Base-by-base conservation (phyloP, 2,888 invertebrate species). In the Tyria jacobaeae region DNA sequence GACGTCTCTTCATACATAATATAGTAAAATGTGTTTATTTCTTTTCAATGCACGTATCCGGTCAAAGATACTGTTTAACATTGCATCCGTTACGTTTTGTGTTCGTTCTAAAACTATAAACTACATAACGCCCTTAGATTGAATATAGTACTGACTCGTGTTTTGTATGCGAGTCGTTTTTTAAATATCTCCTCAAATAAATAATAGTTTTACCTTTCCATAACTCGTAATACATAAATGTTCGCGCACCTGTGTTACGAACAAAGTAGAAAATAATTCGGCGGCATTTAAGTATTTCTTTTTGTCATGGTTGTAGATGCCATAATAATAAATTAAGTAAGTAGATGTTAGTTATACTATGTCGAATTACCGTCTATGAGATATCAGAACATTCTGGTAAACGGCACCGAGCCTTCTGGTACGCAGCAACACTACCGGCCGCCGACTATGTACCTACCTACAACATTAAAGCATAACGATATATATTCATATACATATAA, bases 261-360 rank as follows among this genome's bases (percentile, higher is more conserved):
- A 71, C 67, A 71, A 70, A 64, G 56, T 68, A 73, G 70, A 49
- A 64, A 64, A 44, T 66, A 76, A 67, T 75, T 73, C 66, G 57
- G 66, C 73, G 62, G 64, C 70, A 75, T 75, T 74, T 70, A 67
- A 68, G 47, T 70, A 76, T 76, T 70, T 57, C 63, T 66, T 72
- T 78, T 76, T 70, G 62, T 72, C 72, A 72, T 79, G 73, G 73
- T 81, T 78, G 73, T 78, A 79, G 80, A 78, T 78, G 75, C 73
- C 81, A 81, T 83, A 78, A 75, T 83, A 78, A 73, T 78, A 79
- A 73, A 75, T 59, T 80, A 78, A 68, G 66, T 75, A 78, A 68
- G 76, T 82, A 81, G 81, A 57, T 67, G 66, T 75, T 80, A 81
- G 76, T 71, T 78, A 75, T 61, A 78, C 64, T 74, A 68, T 71